Percentiles rank a stretch among this genome's conserved stretches.
phyloP scores from a whole-genome alignment of 1,140 invertebrate species.

The Anastrepha obliqua region DNA sequence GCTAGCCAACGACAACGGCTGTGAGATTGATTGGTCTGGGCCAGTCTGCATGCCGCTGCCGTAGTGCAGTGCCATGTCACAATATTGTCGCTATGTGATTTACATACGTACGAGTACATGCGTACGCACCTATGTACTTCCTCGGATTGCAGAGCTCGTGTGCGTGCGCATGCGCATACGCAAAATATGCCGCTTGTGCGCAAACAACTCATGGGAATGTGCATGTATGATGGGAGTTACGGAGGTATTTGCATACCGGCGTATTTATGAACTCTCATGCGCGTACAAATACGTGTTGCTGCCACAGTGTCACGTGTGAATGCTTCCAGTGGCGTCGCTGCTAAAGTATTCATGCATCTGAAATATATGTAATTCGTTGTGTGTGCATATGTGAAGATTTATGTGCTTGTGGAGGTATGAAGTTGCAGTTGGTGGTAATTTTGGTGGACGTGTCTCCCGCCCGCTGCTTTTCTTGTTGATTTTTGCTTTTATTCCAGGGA shows the following conservation, averaged over 20 bases:
- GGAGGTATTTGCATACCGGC: neutral
- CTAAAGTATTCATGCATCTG: too few relatives aligned
- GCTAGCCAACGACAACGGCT: neutral
- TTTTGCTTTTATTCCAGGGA: too few relatives aligned
- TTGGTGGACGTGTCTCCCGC: too few relatives aligned
- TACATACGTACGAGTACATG: neutral
- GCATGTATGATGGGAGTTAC: neutral
- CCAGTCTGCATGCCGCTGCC: neutral
- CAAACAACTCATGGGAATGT: neutral
- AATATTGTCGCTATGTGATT: neutral
- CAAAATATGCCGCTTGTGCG: neutral
- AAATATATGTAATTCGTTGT: too few relatives aligned
- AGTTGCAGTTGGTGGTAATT: too few relatives aligned
- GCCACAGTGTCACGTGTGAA: neutral
- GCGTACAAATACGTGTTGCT: neutral
- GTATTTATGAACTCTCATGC: neutral
- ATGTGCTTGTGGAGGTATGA: too few relatives aligned
- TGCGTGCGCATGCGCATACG: conserved; percentile 33
- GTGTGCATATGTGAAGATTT: too few relatives aligned
- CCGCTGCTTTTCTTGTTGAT: too few relatives aligned
- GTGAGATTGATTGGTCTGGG: conserved; percentile 23
- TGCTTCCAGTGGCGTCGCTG: too few relatives aligned
- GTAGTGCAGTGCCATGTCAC: neutral
- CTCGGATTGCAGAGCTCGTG: neutral
- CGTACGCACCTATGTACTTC: neutral